Conservation (phyloP, 2,113 vertebrate genomes). For the pig (Sus scrofa) region T2T-Sscrofa CM000824.6:45353001-45353500, state of each 20-base stretch:
- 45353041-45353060: neutral
- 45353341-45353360: neutral
- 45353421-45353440: too few species aligned
- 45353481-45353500: too few species aligned
- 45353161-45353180: neutral
- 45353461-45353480: too few species aligned
- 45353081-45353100: neutral
- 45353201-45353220: neutral
- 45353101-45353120: neutral
- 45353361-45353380: neutral
- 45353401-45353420: neutral
- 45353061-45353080: neutral
- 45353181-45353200: neutral
- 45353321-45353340: neutral
- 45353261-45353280: neutral
- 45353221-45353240: neutral
- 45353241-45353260: neutral
- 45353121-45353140: neutral
- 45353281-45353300: neutral
- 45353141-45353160: neutral
- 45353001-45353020: neutral
- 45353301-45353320: neutral
- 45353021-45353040: neutral
- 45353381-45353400: conserved; percentile 7
- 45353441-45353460: too few species aligned